A percentile compares a stretch with the other conserved stretches of the same genome.
phyloP scores from a whole-genome alignment of 2,888 invertebrate species.

The Patella caerulea region DNA sequence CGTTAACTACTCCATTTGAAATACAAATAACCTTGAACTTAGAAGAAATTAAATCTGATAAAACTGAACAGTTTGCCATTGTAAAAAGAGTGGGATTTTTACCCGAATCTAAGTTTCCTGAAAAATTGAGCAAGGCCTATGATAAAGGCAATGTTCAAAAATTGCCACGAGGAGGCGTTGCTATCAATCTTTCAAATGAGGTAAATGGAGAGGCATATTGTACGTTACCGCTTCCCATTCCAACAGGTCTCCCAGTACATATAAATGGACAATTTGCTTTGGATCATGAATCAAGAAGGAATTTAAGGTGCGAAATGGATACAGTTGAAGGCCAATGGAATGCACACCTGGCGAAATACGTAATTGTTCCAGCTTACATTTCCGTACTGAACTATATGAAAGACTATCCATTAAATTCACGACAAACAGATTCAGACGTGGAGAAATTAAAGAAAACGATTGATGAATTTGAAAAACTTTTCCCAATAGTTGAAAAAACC shows the following conservation, averaged over 20 bases:
- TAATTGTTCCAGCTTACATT: conserved; percentile 24
- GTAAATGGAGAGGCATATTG: conserved; percentile 42
- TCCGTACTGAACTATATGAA: background rate
- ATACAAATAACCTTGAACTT: conserved; percentile 27
- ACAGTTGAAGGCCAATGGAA: conserved; percentile 17
- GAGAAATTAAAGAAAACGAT: background rate
- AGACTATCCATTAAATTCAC: background rate
- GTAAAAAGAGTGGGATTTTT: conserved; percentile 52
- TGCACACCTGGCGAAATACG: background rate
- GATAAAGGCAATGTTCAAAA: conserved; percentile 42
- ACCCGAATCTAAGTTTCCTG: conserved; percentile 24
- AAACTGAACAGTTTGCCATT: conserved; percentile 48
- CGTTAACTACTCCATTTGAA: conserved; percentile 10
- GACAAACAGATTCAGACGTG: background rate
- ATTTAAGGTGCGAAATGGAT: conserved; percentile 39
- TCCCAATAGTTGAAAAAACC: conserved; percentile 25
- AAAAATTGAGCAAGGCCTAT: conserved; percentile 40
- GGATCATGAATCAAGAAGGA: conserved; percentile 52
- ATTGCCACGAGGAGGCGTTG: conserved; percentile 53
- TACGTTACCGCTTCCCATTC: conserved; percentile 55
- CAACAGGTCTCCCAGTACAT: conserved; percentile 54
- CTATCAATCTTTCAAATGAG: conserved; percentile 25
- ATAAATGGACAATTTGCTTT: conserved; percentile 59
- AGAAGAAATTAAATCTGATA: conserved; percentile 2
- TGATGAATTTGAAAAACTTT: conserved; percentile 24